Evolutionary conservation across 2,113 vertebrate genomes (phyloP).

Genomic region (Meleagris gallopavo): DNA sequence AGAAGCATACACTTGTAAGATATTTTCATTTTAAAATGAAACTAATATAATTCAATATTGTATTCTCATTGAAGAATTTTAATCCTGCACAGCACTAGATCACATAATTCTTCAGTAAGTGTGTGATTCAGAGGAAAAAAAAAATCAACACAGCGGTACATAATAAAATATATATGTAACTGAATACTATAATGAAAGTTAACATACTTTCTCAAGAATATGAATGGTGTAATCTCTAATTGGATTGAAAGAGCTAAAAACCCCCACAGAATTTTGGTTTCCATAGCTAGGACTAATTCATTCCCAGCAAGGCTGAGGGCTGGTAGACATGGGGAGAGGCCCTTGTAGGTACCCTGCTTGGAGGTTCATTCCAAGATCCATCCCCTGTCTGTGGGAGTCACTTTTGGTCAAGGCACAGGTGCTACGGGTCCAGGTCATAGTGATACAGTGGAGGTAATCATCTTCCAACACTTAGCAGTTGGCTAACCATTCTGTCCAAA

Average conservation of each 20-base stretch:
- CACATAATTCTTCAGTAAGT: neutral
- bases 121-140: neutral
- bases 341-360: neutral
- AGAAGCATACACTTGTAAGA: neutral
- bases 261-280: rapidly evolving
- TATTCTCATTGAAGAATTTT: neutral
- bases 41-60: neutral
- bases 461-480: neutral
- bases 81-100: neutral
- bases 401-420: neutral
- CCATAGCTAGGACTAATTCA: rapidly evolving
- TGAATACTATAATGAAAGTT: neutral
- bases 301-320: rapidly evolving
- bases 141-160: neutral
- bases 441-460: neutral
- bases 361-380: neutral
- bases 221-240: neutral
- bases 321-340: neutral
- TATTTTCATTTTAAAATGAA: neutral
- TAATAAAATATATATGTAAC: neutral
- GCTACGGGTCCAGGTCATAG: neutral
- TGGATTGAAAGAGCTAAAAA: neutral
- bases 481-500: neutral
- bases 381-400: rapidly evolving
- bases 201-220: neutral